These are phyloP conservation scores for Aeoliscus strigatus DNA, from an alignment of 2,797 vertebrate genomes.

Conservation along the genomic window DNA sequence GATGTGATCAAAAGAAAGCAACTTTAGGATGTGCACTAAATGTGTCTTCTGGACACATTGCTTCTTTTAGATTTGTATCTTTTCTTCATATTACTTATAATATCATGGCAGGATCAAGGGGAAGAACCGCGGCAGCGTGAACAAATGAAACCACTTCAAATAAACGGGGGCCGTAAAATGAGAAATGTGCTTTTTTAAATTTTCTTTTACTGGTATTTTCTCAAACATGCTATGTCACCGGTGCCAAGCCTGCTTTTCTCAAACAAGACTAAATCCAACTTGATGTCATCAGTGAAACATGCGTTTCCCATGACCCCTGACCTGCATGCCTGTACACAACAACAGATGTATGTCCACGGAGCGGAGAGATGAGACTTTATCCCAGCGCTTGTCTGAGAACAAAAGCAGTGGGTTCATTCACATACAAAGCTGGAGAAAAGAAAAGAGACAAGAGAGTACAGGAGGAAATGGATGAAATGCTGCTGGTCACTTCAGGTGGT, in stretches of 20 bases:
- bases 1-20: conserved; percentile 45
- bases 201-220: too few species aligned
- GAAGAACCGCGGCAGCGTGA: conserved; percentile 22
- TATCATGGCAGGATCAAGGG: conserved; percentile 38
- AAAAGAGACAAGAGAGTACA: background rate
- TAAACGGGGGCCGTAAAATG: conserved; percentile 45
- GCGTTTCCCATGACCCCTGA: conserved; percentile 45
- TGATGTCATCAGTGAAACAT: conserved; percentile 34
- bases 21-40: conserved; percentile 33
- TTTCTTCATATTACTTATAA: conserved; percentile 33
- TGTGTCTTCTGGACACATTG: conserved; percentile 53
- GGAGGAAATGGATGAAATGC: conserved; percentile 1
- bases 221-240: conserved; percentile 20
- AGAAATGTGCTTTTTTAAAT: conserved; percentile 44
- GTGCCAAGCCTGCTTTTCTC: conserved; percentile 44
- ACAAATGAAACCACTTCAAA: conserved; percentile 42
- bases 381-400: conserved; percentile 22
- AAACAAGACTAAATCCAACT: conserved; percentile 49
- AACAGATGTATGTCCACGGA: conserved; percentile 25
- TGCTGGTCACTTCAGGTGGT: too few species aligned
- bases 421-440: background rate
- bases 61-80: conserved; percentile 47
- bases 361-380: conserved; percentile 17
- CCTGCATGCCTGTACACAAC: conserved; percentile 24
- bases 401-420: conserved; percentile 9